Percentiles rank a stretch among this genome's conserved stretches.
Evolutionary conservation across 2,797 vertebrate genomes (phyloP).

Genomic region (Cyprinodon diabolis): DNA sequence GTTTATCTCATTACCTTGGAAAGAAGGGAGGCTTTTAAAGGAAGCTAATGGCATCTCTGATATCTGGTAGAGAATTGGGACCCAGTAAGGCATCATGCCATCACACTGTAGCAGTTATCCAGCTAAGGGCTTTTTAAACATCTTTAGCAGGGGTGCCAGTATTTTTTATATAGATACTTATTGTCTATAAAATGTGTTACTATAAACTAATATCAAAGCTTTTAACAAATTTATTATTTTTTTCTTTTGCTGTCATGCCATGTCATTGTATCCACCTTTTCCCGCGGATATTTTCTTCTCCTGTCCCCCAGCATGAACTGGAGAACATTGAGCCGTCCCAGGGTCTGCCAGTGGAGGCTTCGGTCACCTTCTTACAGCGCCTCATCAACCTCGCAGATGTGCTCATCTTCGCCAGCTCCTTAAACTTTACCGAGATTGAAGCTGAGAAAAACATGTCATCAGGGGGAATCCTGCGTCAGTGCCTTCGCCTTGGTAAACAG

Average conservation of each 20-base stretch:
- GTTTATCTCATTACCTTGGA: neutral
- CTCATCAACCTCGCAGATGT: conserved; percentile 94
- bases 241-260: neutral
- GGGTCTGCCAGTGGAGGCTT: conserved; percentile 91
- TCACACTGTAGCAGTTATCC: too few species aligned
- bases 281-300: conserved; percentile 18
- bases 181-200: too few species aligned
- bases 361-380: conserved; percentile 93
- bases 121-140: neutral
- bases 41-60: neutral
- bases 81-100: too few species aligned
- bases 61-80: neutral
- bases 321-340: conserved; percentile 95
- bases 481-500: conserved; percentile 90
- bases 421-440: conserved; percentile 97
- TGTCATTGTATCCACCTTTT: neutral
- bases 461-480: conserved; percentile 94
- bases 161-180: too few species aligned
- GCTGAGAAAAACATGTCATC: conserved; percentile 99
- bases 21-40: neutral
- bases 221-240: neutral
- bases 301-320: conserved; percentile 87
- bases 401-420: conserved; percentile 97
- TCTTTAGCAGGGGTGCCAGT: neutral
- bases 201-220: neutral